These are phyloP conservation scores for Pseudococcus jackbeardsleyi DNA, from an alignment of 2,888 invertebrate genomes.

Conservation along the genomic window DNA sequence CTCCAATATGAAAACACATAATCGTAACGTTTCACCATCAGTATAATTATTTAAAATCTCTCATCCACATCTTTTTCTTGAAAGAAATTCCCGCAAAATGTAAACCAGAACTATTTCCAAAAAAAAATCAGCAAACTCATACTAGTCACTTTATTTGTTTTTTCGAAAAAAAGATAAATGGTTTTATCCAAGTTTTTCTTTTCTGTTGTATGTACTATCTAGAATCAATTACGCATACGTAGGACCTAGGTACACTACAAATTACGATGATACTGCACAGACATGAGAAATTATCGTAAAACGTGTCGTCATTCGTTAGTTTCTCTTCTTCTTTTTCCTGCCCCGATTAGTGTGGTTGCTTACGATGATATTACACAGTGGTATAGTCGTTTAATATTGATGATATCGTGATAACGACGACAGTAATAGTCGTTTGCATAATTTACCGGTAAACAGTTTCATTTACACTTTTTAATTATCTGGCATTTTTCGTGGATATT, in stretches of 20 bases:
- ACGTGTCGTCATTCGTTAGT: constrained; percentile 17
- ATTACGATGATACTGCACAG: neutral
- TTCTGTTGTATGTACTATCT: too few species aligned
- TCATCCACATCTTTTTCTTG: too few species aligned
- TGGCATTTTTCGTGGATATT: constrained; percentile 13
- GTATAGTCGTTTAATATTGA: constrained; percentile 41
- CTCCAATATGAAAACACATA: too few species aligned
- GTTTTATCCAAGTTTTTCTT: too few species aligned
- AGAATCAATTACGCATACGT: constrained; percentile 14
- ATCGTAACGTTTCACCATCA: too few species aligned
- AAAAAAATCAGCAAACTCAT: too few species aligned
- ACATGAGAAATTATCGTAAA: neutral
- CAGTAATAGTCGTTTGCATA: constrained; percentile 49
- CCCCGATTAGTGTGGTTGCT: constrained; percentile 1
- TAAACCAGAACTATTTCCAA: too few species aligned
- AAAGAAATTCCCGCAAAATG: too few species aligned
- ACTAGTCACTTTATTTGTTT: too few species aligned
- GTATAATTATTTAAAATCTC: too few species aligned
- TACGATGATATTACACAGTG: neutral
- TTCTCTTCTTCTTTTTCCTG: neutral
- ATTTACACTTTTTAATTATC: constrained; percentile 54
- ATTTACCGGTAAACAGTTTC: constrained; percentile 49
- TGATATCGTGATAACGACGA: constrained; percentile 30
- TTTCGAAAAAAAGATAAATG: too few species aligned
- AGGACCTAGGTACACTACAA: neutral